A percentile compares a stretch with the other conserved stretches of the same genome.
These are phyloP conservation scores for Atopsyche davidsoni DNA, from an alignment of 1,140 invertebrate species.

Conservation along the genomic window DNA sequence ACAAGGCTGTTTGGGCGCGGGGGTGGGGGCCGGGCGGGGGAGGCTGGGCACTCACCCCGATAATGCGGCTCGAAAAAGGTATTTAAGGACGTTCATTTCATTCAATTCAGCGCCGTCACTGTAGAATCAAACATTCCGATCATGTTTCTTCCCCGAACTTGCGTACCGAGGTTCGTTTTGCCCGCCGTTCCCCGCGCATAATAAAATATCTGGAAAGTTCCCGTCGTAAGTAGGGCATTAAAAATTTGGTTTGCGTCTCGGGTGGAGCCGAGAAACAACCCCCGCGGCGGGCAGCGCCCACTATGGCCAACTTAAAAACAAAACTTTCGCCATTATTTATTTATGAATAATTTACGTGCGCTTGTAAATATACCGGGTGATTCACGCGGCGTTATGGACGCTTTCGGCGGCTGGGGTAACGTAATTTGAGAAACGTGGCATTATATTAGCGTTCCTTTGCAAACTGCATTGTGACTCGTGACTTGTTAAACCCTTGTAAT, in stretches of 20 bases:
- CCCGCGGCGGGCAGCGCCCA: background rate
- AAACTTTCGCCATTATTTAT: conserved; percentile 28
- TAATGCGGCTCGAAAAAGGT: background rate
- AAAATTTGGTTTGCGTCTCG: conserved; percentile 27
- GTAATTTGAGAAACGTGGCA: no score
- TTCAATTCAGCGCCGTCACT: conserved; percentile 2
- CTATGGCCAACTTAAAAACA: conserved; percentile 20
- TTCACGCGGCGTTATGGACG: no score
- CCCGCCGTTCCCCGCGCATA: conserved; percentile 11
- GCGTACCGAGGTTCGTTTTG: conserved; percentile 13
- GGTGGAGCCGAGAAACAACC: conserved; percentile 12
- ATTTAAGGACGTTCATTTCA: conserved; percentile 4
- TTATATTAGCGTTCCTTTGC: no score
- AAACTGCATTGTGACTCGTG: no score
- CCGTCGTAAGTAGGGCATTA: conserved; percentile 26
- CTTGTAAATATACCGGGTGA: conserved; percentile 8
- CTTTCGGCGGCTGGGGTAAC: no score
- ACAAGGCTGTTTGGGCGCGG: background rate
- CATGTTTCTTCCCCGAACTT: conserved; percentile 12
- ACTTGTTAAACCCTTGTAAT: no score
- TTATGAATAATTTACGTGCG: conserved; percentile 29
- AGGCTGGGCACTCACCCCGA: background rate
- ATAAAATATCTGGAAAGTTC: conserved; percentile 20
- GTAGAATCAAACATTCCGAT: conserved; percentile 13
- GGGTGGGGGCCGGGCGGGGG: background rate